Conservation (phyloP, 2,113 vertebrate genomes). For the Apeltes quadracus region DNA sequence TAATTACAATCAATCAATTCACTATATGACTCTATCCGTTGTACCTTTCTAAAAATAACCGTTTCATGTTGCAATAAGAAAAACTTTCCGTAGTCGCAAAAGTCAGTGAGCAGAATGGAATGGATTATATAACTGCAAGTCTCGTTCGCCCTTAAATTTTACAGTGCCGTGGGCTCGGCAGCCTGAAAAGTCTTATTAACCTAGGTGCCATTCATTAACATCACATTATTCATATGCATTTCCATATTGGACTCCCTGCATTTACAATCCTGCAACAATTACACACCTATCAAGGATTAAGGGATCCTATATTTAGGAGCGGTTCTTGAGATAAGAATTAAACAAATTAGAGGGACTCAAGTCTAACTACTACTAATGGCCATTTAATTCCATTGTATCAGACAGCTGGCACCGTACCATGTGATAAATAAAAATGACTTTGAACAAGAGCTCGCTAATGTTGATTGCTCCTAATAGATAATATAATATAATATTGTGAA, state of each 20-base stretch:
- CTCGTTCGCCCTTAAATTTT: conserved; percentile 33
- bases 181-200: conserved; percentile 74
- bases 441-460: conserved; percentile 17
- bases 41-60: not conserved
- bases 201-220: conserved; percentile 77
- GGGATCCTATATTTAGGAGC: conserved; percentile 59
- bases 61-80: conserved; percentile 17
- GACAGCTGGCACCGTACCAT: conserved; percentile 14
- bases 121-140: conserved; percentile 34
- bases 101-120: conserved; percentile 28
- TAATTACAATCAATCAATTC: not conserved
- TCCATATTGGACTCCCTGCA: conserved; percentile 52
- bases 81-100: conserved; percentile 42
- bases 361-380: conserved; percentile 26
- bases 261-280: conserved; percentile 66
- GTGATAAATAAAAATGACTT: conserved; percentile 26
- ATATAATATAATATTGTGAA: not conserved
- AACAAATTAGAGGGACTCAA: conserved; percentile 55
- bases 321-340: conserved; percentile 58
- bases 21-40: not conserved
- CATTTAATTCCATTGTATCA: conserved; percentile 30
- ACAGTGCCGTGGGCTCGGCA: conserved; percentile 39
- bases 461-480: conserved; percentile 9
- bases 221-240: conserved; percentile 63
- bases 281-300: conserved; percentile 70